phyloP scores from a whole-genome alignment of 2,797 vertebrate species.

The Cyclura pinguis region DNA sequence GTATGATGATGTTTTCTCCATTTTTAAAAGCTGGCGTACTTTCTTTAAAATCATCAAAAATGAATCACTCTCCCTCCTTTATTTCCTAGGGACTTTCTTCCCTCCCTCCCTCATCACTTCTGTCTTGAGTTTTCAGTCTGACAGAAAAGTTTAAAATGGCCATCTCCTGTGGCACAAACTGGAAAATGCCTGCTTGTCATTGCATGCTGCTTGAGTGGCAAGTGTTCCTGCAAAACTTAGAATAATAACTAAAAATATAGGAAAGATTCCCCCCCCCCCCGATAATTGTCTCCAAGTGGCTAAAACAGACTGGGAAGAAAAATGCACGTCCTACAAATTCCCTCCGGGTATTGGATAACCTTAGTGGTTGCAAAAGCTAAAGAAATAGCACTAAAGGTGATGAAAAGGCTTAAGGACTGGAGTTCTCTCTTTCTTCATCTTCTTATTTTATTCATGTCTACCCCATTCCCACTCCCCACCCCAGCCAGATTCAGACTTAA shows the following conservation, averaged over 20 bases:
- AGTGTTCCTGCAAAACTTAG: background rate
- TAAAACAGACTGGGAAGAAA: too few relatives aligned
- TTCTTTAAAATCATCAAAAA: too few relatives aligned
- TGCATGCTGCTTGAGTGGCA: background rate
- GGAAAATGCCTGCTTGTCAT: too few relatives aligned
- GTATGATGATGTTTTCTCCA: too few relatives aligned
- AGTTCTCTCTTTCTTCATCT: background rate
- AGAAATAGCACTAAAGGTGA: too few relatives aligned
- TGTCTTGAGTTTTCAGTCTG: background rate
- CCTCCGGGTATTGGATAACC: background rate
- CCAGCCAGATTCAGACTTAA: too few relatives aligned
- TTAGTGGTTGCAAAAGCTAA: background rate
- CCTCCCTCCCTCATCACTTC: background rate
- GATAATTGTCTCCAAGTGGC: background rate
- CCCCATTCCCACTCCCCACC: too few relatives aligned
- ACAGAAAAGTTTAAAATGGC: too few relatives aligned
- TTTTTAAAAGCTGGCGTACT: too few relatives aligned
- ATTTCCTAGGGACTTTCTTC: background rate
- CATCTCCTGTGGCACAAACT: background rate
- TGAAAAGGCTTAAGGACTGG: background rate
- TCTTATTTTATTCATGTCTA: background rate
- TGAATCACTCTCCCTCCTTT: too few relatives aligned
- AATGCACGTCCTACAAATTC: background rate
- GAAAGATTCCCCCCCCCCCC: too few relatives aligned
- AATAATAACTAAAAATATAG: background rate